Percentiles rank a stretch among this genome's conserved stretches.
phyloP scores from a whole-genome alignment of 1,140 invertebrate genomes.

The Scylla paramamosain region DNA sequence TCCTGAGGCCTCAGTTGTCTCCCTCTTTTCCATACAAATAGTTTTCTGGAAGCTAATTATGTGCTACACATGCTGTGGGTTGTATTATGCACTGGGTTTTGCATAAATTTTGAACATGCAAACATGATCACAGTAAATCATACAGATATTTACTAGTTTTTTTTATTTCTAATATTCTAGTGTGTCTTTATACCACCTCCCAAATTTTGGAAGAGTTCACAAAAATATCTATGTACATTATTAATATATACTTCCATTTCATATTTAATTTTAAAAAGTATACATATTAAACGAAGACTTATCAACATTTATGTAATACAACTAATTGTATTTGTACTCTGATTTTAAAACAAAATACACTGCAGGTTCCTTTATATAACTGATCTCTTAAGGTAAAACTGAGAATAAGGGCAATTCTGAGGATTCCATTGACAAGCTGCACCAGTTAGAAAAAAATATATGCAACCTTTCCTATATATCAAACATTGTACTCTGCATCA shows the following conservation, averaged over 20 bases:
- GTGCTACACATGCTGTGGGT: neutral
- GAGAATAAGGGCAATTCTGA: neutral
- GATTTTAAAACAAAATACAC: conserved; percentile 19
- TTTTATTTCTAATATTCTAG: conserved; percentile 13
- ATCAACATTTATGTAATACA: conserved; percentile 13
- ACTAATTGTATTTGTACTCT: conserved; percentile 55
- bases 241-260: conserved; percentile 40
- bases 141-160: neutral
- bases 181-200: conserved; percentile 32
- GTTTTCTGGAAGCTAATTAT: neutral
- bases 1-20: too few relatives aligned
- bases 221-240: conserved; percentile 50
- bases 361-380: conserved; percentile 1
- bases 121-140: neutral
- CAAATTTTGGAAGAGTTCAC: conserved; percentile 41
- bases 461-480: conserved; percentile 7
- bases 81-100: neutral
- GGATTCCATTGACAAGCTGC: neutral
- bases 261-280: conserved; percentile 46
- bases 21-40: too few relatives aligned
- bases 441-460: neutral
- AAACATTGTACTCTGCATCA: conserved; percentile 4
- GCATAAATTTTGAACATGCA: neutral
- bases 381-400: neutral
- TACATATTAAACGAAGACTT: conserved; percentile 32